Evolutionary conservation across 2,113 vertebrate genomes (phyloP).

Genomic region (Corydoras sp.): DNA sequence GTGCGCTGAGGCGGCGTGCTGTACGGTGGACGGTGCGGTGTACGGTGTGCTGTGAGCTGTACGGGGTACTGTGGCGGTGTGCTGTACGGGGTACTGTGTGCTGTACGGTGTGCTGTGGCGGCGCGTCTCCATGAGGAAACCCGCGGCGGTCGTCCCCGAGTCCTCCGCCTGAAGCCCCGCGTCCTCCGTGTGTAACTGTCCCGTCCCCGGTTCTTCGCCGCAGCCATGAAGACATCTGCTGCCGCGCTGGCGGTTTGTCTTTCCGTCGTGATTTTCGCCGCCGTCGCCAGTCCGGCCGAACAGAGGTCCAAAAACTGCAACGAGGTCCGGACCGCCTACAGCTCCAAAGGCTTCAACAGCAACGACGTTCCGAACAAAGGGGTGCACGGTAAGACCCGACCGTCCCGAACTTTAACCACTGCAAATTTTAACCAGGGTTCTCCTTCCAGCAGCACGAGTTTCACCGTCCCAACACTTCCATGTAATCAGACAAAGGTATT

Average conservation of each 20-base stretch:
- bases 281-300: slow-evolving; percentile 64
- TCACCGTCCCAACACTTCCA: too few relatives aligned
- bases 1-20: too few relatives aligned
- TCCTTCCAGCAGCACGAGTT: neutral
- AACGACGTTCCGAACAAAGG: slow-evolving; percentile 83
- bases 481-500: too few relatives aligned
- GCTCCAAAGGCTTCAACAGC: slow-evolving; percentile 83
- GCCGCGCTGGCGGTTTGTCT: slow-evolving; percentile 58
- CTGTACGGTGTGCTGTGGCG: too few relatives aligned
- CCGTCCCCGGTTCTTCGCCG: neutral
- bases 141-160: too few relatives aligned
- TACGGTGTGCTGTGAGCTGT: too few relatives aligned
- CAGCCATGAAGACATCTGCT: slow-evolving; percentile 59
- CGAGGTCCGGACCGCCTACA: slow-evolving; percentile 78
- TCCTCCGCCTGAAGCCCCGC: too few relatives aligned
- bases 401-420: neutral
- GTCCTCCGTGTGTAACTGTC: too few relatives aligned
- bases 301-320: slow-evolving; percentile 81
- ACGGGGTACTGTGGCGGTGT: too few relatives aligned
- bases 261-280: slow-evolving; percentile 59
- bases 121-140: too few relatives aligned
- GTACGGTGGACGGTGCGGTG: too few relatives aligned
- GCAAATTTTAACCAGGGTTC: neutral
- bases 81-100: too few relatives aligned
- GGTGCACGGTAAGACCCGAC: slow-evolving; percentile 70